Evolutionary conservation across 2,113 vertebrate genomes (phyloP), one percentile per base, ranked within the genome.

Genomic region (Lampris megalopsis): DNA sequence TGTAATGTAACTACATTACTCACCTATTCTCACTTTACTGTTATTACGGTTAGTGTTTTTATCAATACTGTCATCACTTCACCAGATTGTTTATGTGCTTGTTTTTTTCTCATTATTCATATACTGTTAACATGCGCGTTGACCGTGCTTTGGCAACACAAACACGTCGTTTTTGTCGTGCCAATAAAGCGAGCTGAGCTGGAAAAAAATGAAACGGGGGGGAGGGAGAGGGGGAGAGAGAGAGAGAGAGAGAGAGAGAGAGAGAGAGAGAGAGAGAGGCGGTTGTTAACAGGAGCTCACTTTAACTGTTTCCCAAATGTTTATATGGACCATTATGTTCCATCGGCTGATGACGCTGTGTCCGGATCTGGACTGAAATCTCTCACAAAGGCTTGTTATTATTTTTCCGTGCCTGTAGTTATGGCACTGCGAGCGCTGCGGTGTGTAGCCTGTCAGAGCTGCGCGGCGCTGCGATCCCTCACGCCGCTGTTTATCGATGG

Each of bases 301-400:
- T 65, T 63, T 50, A 36, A 56, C 45, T 38, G 6, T 49, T 41
- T 24, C 10, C 38, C 5, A 48, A 58, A 57, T 75, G 79, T 82
- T 77, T 73, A 75, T 53, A 75, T 41, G 73, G 65, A 4, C 53
- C 63, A 52, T 80, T 72, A 74, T 50, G 75, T 71, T 74, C 62
- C 66, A 41, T 63, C 58, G 54, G 54, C 56, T 11, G 9, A 13
- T 7, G 24, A 69, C 71, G 71, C 57, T 57, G 48, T 74, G 54
- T 66, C 49, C 6, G 47, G 71, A 9, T 13, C 48, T 57, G 58
- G 47, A 56, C 38, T 43, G 52, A 37, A 24, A 57, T 38, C 50
- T 47, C 45, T 68, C 72, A 57, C 42, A 24, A 47, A 59, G 63
- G 59, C 57, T 56, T 54, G 69, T 78, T 68, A 65, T 81, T 79